These are phyloP conservation scores for Cliona cf. orientalis DNA, from an alignment of 37 sponge, comb jelly and placozoan species.

Conservation along the genomic window DNA sequence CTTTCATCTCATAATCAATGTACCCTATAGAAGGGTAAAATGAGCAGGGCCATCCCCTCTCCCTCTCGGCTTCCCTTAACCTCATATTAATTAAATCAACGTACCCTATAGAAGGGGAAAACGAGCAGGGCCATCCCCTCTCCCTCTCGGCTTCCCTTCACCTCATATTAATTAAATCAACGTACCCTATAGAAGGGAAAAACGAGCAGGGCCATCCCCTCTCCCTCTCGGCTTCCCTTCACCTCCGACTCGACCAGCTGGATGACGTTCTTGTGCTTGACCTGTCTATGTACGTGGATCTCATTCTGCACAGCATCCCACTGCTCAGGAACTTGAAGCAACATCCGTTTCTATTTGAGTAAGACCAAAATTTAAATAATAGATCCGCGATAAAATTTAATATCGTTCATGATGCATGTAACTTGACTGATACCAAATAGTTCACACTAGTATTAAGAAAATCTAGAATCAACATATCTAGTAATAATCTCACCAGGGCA, in stretches of 20 bases:
- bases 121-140: slow-evolving; percentile 58
- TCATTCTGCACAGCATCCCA: slow-evolving; percentile 67
- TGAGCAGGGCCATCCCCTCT: too few species aligned
- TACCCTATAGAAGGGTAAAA: too few species aligned
- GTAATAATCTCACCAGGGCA: slow-evolving; percentile 68
- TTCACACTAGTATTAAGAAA: neutral
- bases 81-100: too few species aligned
- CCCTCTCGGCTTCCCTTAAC: too few species aligned
- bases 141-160: slow-evolving; percentile 7
- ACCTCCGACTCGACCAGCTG: slow-evolving; percentile 63
- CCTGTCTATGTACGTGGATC: slow-evolving; percentile 43
- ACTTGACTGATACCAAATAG: neutral
- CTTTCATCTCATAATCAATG: too few species aligned
- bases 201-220: slow-evolving; percentile 58
- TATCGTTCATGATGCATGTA: neutral
- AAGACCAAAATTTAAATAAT: neutral
- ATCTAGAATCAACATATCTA: neutral
- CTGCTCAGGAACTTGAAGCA: slow-evolving; percentile 84
- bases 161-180: neutral
- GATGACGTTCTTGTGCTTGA: slow-evolving; percentile 65
- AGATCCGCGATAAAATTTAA: neutral
- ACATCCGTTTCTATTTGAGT: slow-evolving; percentile 65
- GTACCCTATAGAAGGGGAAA: too few species aligned
- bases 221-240: neutral
- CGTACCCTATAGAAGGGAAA: slow-evolving; percentile 80